Base-by-base conservation (phyloP, 2,888 invertebrate genomes). In the Galeopsomyia nigrocyanea region DNA sequence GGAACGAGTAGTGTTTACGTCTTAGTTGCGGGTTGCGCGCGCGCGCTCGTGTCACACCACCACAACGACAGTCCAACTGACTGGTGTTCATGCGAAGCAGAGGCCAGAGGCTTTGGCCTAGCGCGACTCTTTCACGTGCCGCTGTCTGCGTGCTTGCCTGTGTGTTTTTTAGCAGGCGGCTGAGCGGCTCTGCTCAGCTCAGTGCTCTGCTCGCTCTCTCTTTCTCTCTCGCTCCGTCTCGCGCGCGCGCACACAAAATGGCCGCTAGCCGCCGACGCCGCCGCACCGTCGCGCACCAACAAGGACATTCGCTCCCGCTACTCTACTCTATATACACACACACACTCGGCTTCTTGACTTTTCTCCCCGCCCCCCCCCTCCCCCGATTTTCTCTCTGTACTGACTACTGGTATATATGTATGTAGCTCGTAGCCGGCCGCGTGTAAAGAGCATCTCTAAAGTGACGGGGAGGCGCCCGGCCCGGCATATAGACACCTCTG, bases 241-340 rank as follows among this genome's bases (percentile, higher is more conserved):
- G 39, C 57, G 63, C 46, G 53, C 66, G 57, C 62, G 39, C 56
- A 21, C 71, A 62, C 66, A 71, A 71, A 71, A 71, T 71, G 71
- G 71, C 71, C 21, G 66, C 14, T 16, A 57, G 56, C 14, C 22
- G 39, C 31, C 53, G 21, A 14, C 55, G 49, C 49, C 14, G 55
- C 55, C 39, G 53, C 56, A 46, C 13, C 61, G 57, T 10, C 26
- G 57, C 17, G 26, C 17, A 21, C 53, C 53, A 17, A 21, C 53
- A 53, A 53, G 19, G 19, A 53, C 17, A 19, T n/a, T 19, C 53
- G 9, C 53, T 53, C 17, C 17, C 19, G 53, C 53, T 10, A 21
- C 17, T 17, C n/a, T n/a, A 17, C 17, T 51, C 17, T 51, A 17
- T 51, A 17, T 17, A 17, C 6, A n/a, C 16, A 13, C 14, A 50